Evolutionary conservation across 2,888 invertebrate genomes (phyloP), one percentile per base, ranked within the genome.

Genomic region (Leucoma salicis): DNA sequence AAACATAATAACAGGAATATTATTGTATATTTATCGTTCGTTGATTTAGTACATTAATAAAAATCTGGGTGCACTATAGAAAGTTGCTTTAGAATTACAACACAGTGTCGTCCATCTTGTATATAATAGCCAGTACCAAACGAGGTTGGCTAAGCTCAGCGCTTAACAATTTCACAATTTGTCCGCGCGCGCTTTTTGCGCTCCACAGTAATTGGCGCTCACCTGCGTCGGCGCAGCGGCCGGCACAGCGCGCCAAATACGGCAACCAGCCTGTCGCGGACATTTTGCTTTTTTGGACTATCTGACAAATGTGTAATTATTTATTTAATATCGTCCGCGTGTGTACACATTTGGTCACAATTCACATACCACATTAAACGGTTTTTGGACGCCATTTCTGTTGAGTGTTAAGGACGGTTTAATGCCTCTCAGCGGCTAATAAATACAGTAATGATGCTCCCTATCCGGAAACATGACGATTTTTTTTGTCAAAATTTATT

Each of bases 241-340:
- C 70, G 64, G 68, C 76, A 67, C 63, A 56, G 59, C 70, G 59
- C 52, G 47, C 88, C 88, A 76, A 82, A 88, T 85, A 88, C 66
- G 87, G 88, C 66, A 69, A 70, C 77, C 57, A 47, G 78, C 53
- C 63, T 62, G 70, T 63, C 74, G 63, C 70, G 70, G 74, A 72
- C 81, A 78, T 74, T 77, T 74, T 70, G 78, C 82, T 88, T 87
- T 85, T 87, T 88, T 83, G 78, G 73, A 70, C 67, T 78, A 85
- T 82, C 84, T 87, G 88, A 89, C 88, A 89, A 89, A 89, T 89
- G 88, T 86, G 86, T 88, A 88, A 89, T 88, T 88, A 89, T 88
- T 86, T 88, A 88, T 88, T 87, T 87, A 86, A 88, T 88, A 86
- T 82, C 78, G 73, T 70, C 75, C 62, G 58, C 48, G 49, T 53